Evolutionary conservation across 2,797 vertebrate genomes (phyloP).

Genomic region (Strix occidentalis): DNA sequence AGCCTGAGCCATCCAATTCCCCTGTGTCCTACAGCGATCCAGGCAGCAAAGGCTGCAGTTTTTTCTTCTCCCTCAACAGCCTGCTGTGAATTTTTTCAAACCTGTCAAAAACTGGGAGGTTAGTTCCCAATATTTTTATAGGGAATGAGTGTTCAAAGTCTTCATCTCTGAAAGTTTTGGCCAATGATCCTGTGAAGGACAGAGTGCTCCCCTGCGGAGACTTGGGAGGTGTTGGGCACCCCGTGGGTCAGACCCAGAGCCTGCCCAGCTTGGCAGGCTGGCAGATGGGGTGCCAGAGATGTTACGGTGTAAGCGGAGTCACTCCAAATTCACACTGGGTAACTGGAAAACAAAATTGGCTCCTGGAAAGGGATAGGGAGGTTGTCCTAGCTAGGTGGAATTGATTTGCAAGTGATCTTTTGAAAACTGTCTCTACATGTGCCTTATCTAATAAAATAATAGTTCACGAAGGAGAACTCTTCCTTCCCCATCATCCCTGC

Average conservation of each 20-base stretch:
- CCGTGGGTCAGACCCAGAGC: too few species aligned
- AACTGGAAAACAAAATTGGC: conserved; percentile 13
- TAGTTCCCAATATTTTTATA: background rate
- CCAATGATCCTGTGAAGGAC: background rate
- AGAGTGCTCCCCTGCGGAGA: background rate
- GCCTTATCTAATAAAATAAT: conserved; percentile 51
- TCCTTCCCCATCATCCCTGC: background rate
- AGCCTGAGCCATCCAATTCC: conserved; percentile 17
- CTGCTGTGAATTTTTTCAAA: background rate
- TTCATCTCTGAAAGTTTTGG: background rate
- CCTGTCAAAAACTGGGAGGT: background rate
- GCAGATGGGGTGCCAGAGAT: background rate
- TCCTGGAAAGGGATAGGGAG: background rate
- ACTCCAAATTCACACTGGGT: background rate
- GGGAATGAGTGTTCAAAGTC: background rate
- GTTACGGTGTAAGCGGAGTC: background rate
- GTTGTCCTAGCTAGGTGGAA: background rate
- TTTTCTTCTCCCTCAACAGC: background rate
- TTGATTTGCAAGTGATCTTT: conserved; percentile 38
- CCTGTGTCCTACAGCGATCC: background rate
- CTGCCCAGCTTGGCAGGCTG: background rate
- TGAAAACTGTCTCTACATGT: conserved; percentile 37
- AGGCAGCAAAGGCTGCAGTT: background rate
- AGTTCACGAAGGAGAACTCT: background rate
- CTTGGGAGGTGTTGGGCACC: background rate